Evolutionary conservation across 2,797 vertebrate genomes (phyloP).

Genomic region (Gymnopithys bicolor): DNA sequence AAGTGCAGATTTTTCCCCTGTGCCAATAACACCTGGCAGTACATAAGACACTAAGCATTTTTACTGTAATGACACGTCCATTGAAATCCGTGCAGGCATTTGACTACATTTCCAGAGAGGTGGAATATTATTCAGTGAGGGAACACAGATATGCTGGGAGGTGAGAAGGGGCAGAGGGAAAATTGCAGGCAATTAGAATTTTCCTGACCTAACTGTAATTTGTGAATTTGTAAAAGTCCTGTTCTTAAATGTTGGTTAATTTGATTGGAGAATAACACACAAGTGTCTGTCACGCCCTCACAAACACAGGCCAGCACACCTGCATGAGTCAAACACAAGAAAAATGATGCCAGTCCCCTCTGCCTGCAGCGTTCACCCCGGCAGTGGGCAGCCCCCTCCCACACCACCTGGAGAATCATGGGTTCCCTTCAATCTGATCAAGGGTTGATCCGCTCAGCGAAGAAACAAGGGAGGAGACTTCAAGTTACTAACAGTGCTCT

Average conservation of each 20-base stretch:
- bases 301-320: neutral
- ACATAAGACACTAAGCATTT: neutral
- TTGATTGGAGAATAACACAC: neutral
- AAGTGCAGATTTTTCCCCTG: neutral
- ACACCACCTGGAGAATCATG: rapidly evolving
- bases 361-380: neutral
- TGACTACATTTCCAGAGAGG: slow-evolving; percentile 4
- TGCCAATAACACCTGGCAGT: slow-evolving; percentile 29
- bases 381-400: neutral
- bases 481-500: neutral
- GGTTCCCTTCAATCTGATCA: neutral
- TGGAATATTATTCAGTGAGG: slow-evolving; percentile 36
- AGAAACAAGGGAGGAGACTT: neutral
- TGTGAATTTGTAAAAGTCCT: slow-evolving; percentile 22
- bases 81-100: neutral
- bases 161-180: slow-evolving; percentile 35
- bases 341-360: neutral
- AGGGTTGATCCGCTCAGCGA: neutral
- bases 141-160: neutral
- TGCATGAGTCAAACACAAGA: neutral
- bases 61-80: slow-evolving; percentile 22
- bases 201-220: slow-evolving; percentile 44
- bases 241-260: neutral
- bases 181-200: slow-evolving; percentile 54
- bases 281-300: neutral